Base-by-base conservation (phyloP, 1,140 invertebrate genomes). In the Conus ventricosus region DNA sequence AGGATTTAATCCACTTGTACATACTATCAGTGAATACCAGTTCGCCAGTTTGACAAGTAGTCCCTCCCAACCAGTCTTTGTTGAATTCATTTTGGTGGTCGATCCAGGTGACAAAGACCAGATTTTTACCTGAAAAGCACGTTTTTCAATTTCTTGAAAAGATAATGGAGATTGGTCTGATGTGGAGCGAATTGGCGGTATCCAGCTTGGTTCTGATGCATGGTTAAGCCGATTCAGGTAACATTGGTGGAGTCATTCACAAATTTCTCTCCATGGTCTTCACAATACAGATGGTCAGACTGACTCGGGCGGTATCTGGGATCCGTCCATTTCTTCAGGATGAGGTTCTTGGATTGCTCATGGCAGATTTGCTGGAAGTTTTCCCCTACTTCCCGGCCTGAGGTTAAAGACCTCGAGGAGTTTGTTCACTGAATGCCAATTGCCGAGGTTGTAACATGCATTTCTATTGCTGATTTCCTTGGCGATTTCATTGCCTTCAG, bases 321-420 rank as follows among this genome's bases (percentile, higher is more conserved):
- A 75, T 4, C 27, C 88, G 39, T 4, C n/a, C 89, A 84, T 63
- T 88, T 88, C 78, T 90, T 90, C 53, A 85, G 67, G 27, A 90
- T 86, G 54, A 83, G 87, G 60, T 87, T 71, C 0, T 83, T 85
- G 75, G 75, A 27, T 4, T 84, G 76, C 55, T 88, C 84, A 27
- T 53, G 86, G 84, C 80, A 87, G 67, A 39, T 54, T 15, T 54
- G 55, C n/a, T 13, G 89, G 89, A 20, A 89, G 25, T 25, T 13
- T 39, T 39, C 39, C 80, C 39, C 80, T 17, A 5, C n/a, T 23
- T 71, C 39, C 89, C 87, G 88, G 71, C 3, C 3, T 88, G 67
- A 57, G 80, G 89, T 89, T 89, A n/a, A 90, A 87, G 80, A 89
- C 87, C 2, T 89, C 51, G 11, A 90, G 85, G n/a, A 90, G 85